Evolutionary conservation across 2,888 invertebrate species (phyloP), one percentile per base, ranked within the genome.

Genomic region (Epinotia nisella): DNA sequence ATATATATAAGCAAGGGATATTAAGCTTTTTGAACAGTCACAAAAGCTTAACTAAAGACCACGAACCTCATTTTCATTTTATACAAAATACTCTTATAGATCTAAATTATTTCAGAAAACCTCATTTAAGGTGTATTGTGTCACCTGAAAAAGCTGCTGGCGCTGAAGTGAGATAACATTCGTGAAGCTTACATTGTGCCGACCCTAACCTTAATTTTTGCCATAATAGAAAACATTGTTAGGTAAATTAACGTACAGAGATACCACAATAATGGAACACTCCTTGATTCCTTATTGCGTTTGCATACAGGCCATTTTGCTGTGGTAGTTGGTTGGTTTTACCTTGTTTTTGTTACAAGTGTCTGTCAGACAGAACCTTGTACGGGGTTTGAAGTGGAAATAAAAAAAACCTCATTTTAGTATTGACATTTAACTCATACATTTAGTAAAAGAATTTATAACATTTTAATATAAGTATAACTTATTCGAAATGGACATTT

Each of bases 181-280:
- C 77, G 76, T 76, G 74, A 60, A 75, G 76, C 70, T 82, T 80
- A 80, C 81, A 67, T 64, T 72, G 78, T 79, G 75, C 13, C 49
- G 49, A 65, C 78, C 78, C 74, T 78, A 73, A 78, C 78, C 77
- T 51, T 59, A 66, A 78, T 81, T 78, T 80, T 73, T 69, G 76
- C 70, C 61, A 76, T 81, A 81, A 83, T 81, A 78, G 79, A 79
- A 79, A 81, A 82, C 80, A 78, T 81, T 81, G 77, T 80, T 75
- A 69, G 70, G 76, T 70, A 82, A 82, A 81, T 81, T 76, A 80
- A 56, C 45, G 29, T 35, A n/a, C 51, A 35, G 3, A 49, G 15
- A 24, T 39, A 39, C 55, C 19, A 39, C 0, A 39, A 39, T 55
- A 41, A 41, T 24, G 11, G n/a, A 62, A 24, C 62, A 53, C 9